Conservation (phyloP, 2,888 invertebrate genomes). For the Hofmannophila pseudospretella region DNA sequence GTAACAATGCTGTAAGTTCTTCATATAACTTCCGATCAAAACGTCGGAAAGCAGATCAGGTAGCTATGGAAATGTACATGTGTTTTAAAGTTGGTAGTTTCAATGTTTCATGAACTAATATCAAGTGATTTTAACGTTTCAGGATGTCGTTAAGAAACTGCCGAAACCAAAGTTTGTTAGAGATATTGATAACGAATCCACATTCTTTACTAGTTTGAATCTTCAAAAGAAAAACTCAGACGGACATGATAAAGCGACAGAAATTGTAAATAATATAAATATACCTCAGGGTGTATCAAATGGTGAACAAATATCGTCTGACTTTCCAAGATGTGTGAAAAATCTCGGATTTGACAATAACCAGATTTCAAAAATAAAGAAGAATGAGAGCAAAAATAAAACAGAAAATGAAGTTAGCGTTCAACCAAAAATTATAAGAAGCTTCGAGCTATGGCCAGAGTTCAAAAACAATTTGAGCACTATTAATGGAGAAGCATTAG, state of each 20-base stretch:
- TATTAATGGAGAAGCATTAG: conserved; percentile 1
- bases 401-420: not conserved
- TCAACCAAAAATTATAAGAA: conserved; percentile 35
- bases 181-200: conserved; percentile 13
- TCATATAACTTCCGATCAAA: conserved; percentile 22
- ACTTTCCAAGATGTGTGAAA: not conserved
- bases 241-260: not conserved
- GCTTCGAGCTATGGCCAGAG: conserved; percentile 32
- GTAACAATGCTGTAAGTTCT: not conserved
- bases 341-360: not conserved
- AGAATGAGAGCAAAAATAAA: not conserved
- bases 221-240: conserved; percentile 15
- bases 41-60: conserved; percentile 15
- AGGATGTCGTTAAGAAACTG: conserved; percentile 3
- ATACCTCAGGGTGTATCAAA: not conserved
- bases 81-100: too few relatives aligned
- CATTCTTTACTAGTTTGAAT: conserved; percentile 19
- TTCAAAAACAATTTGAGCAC: conserved; percentile 27
- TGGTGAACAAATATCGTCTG: not conserved
- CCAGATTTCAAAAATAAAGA: not conserved
- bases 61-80: conserved; percentile 10
- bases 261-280: not conserved
- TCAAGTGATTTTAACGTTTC: too few relatives aligned
- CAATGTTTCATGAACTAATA: too few relatives aligned
- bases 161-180: conserved; percentile 1